phyloP scores from a whole-genome alignment of 2,113 vertebrate species.

The Lamprologus ornatipinnis region DNA sequence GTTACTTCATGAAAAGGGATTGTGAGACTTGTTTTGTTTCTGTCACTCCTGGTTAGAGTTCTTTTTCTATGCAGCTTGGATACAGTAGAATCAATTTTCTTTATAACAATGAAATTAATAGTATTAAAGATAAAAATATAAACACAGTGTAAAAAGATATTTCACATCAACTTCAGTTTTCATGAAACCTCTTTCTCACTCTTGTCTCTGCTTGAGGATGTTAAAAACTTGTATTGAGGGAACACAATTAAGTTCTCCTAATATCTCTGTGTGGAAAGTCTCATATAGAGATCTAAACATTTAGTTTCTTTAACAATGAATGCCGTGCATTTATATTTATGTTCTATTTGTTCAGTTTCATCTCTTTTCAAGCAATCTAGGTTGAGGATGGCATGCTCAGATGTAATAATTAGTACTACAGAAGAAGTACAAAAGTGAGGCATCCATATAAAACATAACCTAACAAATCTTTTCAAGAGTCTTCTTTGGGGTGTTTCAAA shows the following conservation, averaged over 20 bases:
- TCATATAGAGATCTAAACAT: not conserved
- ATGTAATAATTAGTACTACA: not conserved
- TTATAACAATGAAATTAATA: not conserved
- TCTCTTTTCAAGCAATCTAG: not conserved
- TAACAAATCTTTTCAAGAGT: not conserved
- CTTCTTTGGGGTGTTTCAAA: not conserved
- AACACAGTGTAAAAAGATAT: not conserved
- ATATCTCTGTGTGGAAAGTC: not conserved
- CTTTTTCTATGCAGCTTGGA: not conserved
- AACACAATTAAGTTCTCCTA: not conserved
- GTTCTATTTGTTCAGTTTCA: not conserved
- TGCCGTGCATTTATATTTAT: not conserved
- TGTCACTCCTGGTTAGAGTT: not conserved
- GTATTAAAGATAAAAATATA: not conserved
- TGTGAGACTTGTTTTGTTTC: not conserved
- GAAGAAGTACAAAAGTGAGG: not conserved
- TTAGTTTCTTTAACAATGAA: not conserved
- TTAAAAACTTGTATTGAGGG: not conserved
- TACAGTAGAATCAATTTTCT: not conserved
- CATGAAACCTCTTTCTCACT: not conserved
- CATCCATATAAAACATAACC: not conserved
- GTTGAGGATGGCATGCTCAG: not conserved
- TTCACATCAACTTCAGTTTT: not conserved
- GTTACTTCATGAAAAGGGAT: not conserved
- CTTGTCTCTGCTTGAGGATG: not conserved